These are phyloP conservation scores for Synanthedon vespiformis DNA, from an alignment of 2,888 invertebrate species.

Conservation along the genomic window DNA sequence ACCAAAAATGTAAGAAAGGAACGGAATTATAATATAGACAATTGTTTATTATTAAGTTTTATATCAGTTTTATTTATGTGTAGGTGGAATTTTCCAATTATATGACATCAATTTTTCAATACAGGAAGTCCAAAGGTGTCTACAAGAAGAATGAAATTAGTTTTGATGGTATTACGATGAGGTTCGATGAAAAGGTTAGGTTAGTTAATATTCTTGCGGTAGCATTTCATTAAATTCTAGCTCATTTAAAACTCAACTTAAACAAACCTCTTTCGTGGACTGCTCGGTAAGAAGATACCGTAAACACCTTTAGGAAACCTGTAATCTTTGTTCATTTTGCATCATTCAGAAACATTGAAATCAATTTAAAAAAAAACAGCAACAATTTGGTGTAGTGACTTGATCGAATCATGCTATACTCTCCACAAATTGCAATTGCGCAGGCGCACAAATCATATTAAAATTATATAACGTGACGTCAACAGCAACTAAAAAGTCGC, in stretches of 20 bases:
- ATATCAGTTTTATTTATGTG: too few species aligned
- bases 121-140: neutral
- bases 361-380: slow-evolving; percentile 4
- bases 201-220: too few species aligned
- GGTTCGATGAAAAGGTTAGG: neutral
- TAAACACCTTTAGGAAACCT: neutral
- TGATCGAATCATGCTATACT: neutral
- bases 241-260: too few species aligned
- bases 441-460: too few species aligned
- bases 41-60: too few species aligned
- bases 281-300: neutral
- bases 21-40: neutral
- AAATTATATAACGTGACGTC: too few species aligned
- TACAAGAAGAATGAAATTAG: neutral
- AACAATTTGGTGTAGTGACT: neutral
- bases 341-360: slow-evolving; percentile 14
- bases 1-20: neutral
- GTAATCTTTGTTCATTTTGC: slow-evolving; percentile 2
- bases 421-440: too few species aligned
- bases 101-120: neutral
- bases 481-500: too few species aligned
- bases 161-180: neutral
- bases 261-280: neutral
- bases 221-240: too few species aligned
- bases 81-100: too few species aligned